Evolutionary conservation across 2,113 vertebrate genomes (phyloP).

Genomic region (Pagrus major): DNA sequence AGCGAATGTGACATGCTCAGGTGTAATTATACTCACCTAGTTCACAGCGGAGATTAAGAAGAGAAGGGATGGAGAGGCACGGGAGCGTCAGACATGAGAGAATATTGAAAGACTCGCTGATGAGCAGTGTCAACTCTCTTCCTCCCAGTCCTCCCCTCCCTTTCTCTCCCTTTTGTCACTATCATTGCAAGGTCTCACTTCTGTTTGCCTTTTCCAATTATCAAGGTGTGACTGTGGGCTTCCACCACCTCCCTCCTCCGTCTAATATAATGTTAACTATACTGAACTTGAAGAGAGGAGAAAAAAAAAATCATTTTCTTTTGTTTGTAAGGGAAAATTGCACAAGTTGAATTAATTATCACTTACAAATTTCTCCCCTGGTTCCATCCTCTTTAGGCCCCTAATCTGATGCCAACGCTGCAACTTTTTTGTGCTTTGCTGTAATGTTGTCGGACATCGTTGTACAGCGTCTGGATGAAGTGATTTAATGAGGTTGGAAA

Average conservation of each 20-base stretch:
- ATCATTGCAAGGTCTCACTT: conserved; percentile 71
- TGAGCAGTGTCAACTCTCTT: conserved; percentile 41
- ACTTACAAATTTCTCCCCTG: conserved; percentile 57
- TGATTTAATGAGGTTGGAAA: conserved; percentile 24
- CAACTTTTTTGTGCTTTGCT: conserved; percentile 28
- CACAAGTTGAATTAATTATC: conserved; percentile 69
- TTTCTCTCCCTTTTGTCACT: conserved; percentile 37
- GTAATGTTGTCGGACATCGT: conserved; percentile 30
- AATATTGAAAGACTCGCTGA: conserved; percentile 61
- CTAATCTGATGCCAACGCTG: conserved; percentile 24
- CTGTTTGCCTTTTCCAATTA: conserved; percentile 82
- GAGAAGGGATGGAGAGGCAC: conserved; percentile 54
- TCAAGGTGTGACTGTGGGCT: conserved; percentile 76
- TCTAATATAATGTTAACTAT: conserved; percentile 46
- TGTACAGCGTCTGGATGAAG: neutral
- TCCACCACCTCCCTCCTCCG: conserved; percentile 14
- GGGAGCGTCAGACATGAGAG: conserved; percentile 67
- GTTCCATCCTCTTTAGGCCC: conserved; percentile 10
- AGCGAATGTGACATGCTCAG: conserved; percentile 77
- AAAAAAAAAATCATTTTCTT: conserved; percentile 20
- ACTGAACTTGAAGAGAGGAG: conserved; percentile 23
- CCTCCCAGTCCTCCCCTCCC: neutral
- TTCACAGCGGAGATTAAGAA: conserved; percentile 77
- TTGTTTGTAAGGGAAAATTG: conserved; percentile 53
- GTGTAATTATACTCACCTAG: conserved; percentile 78